These are phyloP conservation scores for Trypoxylon attenuatum DNA, from an alignment of 2,888 invertebrate genomes.

Conservation along the genomic window DNA sequence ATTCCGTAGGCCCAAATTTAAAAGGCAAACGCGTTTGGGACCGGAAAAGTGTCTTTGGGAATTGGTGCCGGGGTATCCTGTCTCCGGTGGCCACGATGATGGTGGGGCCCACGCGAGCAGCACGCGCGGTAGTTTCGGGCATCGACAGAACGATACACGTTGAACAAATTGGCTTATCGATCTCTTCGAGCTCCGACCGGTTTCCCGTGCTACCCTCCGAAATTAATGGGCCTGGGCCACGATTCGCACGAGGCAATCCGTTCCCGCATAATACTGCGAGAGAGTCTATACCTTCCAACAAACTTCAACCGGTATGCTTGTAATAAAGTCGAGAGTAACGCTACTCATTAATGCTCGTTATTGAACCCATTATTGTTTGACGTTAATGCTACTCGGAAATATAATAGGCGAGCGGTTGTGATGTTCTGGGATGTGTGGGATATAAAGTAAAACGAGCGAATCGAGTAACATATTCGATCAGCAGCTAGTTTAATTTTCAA, in stretches of 20 bases:
- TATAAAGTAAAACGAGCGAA: too few species aligned
- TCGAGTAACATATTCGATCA: too few species aligned
- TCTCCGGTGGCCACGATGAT: not conserved
- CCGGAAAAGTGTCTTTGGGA: not conserved
- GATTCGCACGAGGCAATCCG: not conserved
- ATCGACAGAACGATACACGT: not conserved
- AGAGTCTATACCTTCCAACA: too few species aligned
- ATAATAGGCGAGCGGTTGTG: too few species aligned
- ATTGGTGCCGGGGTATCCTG: not conserved
- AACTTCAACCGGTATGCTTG: too few species aligned
- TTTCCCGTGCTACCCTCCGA: not conserved
- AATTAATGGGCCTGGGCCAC: not conserved
- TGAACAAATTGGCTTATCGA: conserved; percentile 4
- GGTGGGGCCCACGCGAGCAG: not conserved
- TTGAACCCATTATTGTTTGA: too few species aligned
- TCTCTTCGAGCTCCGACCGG: not conserved
- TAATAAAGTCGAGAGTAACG: too few species aligned
- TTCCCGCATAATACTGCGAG: too few species aligned
- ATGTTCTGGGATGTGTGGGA: too few species aligned
- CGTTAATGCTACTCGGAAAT: too few species aligned
- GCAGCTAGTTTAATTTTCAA: too few species aligned
- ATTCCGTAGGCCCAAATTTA: not conserved
- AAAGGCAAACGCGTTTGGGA: not conserved
- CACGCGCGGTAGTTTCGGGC: conserved; percentile 1
- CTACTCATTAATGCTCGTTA: too few species aligned